Evolutionary conservation across 2,888 invertebrate species (phyloP).

Genomic region (Zootermopsis nevadensis): DNA sequence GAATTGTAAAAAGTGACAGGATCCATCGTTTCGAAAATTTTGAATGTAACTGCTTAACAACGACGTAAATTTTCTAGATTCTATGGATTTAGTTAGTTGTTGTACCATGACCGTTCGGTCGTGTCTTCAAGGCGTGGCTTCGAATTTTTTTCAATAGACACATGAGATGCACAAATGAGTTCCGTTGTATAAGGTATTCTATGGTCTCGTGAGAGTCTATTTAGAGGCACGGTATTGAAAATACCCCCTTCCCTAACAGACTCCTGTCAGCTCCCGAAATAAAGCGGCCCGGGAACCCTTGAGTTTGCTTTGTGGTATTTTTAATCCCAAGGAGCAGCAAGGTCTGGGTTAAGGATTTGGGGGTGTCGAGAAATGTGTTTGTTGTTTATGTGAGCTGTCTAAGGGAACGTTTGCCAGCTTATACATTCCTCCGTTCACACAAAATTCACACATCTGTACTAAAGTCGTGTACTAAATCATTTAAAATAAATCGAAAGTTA

Average conservation of each 20-base stretch:
- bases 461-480: too few species aligned
- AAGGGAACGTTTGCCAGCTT: too few species aligned
- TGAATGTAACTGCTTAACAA: neutral
- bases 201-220: neutral
- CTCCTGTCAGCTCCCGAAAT: slow-evolving; percentile 28
- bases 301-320: slow-evolving; percentile 31
- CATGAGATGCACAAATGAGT: slow-evolving; percentile 4
- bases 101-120: neutral
- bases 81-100: neutral
- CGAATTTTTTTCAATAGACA: slow-evolving; percentile 16
- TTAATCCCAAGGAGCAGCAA: slow-evolving; percentile 25
- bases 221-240: neutral
- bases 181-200: slow-evolving; percentile 10
- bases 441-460: too few species aligned
- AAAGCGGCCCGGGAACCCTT: slow-evolving; percentile 39
- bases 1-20: neutral
- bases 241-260: neutral
- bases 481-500: too few species aligned
- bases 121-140: neutral
- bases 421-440: too few species aligned
- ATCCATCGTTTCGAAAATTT: neutral
- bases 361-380: neutral
- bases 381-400: neutral
- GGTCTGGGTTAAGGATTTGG: slow-evolving; percentile 38
- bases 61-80: neutral